These are phyloP conservation scores for Mya arenaria DNA, from an alignment of 1,140 invertebrate genomes.

Conservation along the genomic window DNA sequence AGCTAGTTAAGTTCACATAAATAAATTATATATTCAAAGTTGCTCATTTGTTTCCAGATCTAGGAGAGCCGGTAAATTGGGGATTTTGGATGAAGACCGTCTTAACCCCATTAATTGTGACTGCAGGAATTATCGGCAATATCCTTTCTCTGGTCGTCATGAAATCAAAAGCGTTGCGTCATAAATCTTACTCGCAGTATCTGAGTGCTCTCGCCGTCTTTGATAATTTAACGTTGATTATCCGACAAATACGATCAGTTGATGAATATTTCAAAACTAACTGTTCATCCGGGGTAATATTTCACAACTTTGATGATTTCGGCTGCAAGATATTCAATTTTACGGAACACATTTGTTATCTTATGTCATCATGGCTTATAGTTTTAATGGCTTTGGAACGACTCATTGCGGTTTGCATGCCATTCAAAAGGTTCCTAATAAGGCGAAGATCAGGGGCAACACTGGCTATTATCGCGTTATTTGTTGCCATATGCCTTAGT, in stretches of 20 bases:
- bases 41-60: no score
- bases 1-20: no score
- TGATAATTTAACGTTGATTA: constrained; percentile 63
- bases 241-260: constrained; percentile 39
- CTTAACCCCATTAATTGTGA: constrained; percentile 58
- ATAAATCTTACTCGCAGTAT: constrained; percentile 71
- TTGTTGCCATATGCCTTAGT: constrained; percentile 49
- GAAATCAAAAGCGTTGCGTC: constrained; percentile 62
- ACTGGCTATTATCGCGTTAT: constrained; percentile 64
- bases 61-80: constrained; percentile 63
- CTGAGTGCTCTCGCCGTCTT: constrained; percentile 69
- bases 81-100: constrained; percentile 65
- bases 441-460: constrained; percentile 65
- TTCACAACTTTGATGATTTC: constrained; percentile 44
- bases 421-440: constrained; percentile 66
- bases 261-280: constrained; percentile 55
- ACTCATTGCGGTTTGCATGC: constrained; percentile 69
- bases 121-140: constrained; percentile 69
- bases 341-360: constrained; percentile 63
- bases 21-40: no score
- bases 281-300: constrained; percentile 37
- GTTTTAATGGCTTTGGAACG: constrained; percentile 72
- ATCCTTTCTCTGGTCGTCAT: constrained; percentile 69
- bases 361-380: constrained; percentile 76
- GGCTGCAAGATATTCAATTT: constrained; percentile 70